Evolutionary conservation across 2,888 invertebrate species (phyloP), one percentile per base, ranked within the genome.

Genomic region (Petrolisthes manimaculis): DNA sequence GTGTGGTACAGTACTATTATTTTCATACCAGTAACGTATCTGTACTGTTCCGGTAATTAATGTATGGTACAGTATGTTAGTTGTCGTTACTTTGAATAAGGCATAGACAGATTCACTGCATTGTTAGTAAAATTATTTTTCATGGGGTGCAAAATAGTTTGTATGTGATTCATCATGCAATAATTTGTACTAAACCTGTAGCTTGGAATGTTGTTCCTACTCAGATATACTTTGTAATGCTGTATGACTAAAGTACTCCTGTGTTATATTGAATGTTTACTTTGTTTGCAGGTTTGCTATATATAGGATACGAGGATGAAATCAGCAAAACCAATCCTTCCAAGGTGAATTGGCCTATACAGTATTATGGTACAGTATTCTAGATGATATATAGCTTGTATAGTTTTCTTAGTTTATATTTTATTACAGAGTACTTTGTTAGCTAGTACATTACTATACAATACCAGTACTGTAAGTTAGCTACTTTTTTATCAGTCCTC

Each of bases 221-320:
- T 37, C 37, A 37, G 37, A 37, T 37, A 37, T 37, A 37, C 37
- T 37, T 37, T 37, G 37, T 37, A 37, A 37, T 37, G 2, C 37
- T 37, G 37, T 37, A 37, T 0, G 37, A 37, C 37, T 37, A 37
- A 37, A 37, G 37, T 37, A 37, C 37, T 37, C 37, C 37, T 69
- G 3, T 37, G 9, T 6, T 61, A 37, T n/a, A 18, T 80, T 37
- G 56, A 56, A 8, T 69, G 56, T 80, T 55, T 56, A 56, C 37
- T 5, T 0, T 5, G 18, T 18, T 88, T 88, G 55, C 87, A 88
- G 87, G 87, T 21, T 54, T 88, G 69, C 74, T 88, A 67, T 88
- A 88, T 54, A 88, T 88, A 18, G 87, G 87, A 53, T 88, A 84
- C 71, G 79, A 84, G 55, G 71, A 69, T 84, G 87, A 88, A 4